phyloP scores from a whole-genome alignment of 2,113 vertebrate genomes.

The zebrafish (Danio rerio) region GRCz12tu NC_133186.1:3596501-3597000 shows the following conservation, averaged over 20 bases:
- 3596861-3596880: too few relatives aligned
- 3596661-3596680: conserved; percentile 37
- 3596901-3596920: too few relatives aligned
- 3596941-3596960: too few relatives aligned
- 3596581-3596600: conserved; percentile 45
- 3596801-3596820: not conserved
- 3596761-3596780: conserved; percentile 13
- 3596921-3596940: too few relatives aligned
- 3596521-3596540: conserved; percentile 26
- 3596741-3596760: conserved; percentile 3
- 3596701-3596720: conserved; percentile 28
- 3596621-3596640: conserved; percentile 73
- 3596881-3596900: too few relatives aligned
- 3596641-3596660: conserved; percentile 69
- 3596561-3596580: conserved; percentile 35
- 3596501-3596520: not conserved
- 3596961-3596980: too few relatives aligned
- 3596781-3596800: conserved; percentile 7
- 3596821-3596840: not conserved
- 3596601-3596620: conserved; percentile 73
- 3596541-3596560: conserved; percentile 56
- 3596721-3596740: conserved; percentile 23
- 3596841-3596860: too few relatives aligned
- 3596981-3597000: too few relatives aligned
- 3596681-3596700: not conserved